Conservation (phyloP, 2,888 invertebrate genomes). For the Dryomyza anilis region DNA sequence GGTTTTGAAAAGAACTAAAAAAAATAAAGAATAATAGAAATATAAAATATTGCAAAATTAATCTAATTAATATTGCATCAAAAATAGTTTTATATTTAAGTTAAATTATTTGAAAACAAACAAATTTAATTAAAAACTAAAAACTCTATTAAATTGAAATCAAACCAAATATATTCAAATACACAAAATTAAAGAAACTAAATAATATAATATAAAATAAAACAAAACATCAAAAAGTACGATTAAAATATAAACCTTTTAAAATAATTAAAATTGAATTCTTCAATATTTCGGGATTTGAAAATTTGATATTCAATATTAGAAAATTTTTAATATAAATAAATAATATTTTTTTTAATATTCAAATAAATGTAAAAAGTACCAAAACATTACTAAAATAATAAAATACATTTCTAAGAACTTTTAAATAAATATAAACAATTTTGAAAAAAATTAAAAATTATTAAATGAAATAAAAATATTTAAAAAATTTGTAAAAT, state of each 20-base stretch:
- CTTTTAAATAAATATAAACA: too few species aligned
- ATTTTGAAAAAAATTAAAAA: neutral
- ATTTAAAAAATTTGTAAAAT: neutral
- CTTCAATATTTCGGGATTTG: too few species aligned
- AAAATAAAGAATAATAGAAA: neutral
- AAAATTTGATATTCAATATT: too few species aligned
- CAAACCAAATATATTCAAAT: neutral
- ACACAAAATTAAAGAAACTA: neutral
- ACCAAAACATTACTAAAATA: too few species aligned
- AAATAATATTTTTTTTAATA: too few species aligned
- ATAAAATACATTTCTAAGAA: too few species aligned
- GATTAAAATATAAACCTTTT: neutral
- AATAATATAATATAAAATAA: neutral
- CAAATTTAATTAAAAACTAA: neutral
- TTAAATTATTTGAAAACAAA: neutral
- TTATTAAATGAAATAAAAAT: neutral
- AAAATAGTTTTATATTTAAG: too few species aligned
- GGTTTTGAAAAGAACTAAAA: neutral
- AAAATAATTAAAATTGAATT: too few species aligned
- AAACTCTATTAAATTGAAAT: slow-evolving; percentile 3
- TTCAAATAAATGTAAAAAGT: too few species aligned
- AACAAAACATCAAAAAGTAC: neutral
- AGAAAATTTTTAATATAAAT: too few species aligned
- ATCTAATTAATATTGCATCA: too few species aligned
- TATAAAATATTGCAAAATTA: too few species aligned